Evolutionary conservation across 2,797 vertebrate genomes (phyloP).

Genomic region (Pantherophis alleghaniensis): DNA sequence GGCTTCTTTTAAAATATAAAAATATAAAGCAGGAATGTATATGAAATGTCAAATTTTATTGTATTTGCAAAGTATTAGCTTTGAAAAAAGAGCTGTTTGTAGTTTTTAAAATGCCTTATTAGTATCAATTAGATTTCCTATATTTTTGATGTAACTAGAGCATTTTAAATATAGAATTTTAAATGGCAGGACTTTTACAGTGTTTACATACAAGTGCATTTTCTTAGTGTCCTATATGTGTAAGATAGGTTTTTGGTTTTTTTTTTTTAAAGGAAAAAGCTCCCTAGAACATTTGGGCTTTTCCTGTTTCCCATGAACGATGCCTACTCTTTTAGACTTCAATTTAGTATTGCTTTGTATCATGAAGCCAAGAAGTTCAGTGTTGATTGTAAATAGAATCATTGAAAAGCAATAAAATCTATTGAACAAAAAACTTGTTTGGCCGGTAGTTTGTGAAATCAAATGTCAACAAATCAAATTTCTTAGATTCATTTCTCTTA

Average conservation of each 20-base stretch:
- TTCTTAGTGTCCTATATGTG: conserved; percentile 89
- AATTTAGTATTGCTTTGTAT: conserved; percentile 88
- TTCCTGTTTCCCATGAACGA: conserved; percentile 74
- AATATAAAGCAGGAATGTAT: conserved; percentile 94
- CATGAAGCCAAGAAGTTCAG: conserved; percentile 84
- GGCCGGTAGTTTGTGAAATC: conserved; percentile 82
- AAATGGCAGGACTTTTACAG: conserved; percentile 88
- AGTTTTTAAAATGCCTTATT: conserved; percentile 89
- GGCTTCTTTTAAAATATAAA: conserved; percentile 93
- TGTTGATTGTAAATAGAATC: conserved; percentile 92
- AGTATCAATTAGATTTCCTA: conserved; percentile 87
- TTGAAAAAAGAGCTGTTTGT: conserved; percentile 91
- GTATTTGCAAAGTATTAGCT: conserved; percentile 94
- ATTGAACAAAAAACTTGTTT: conserved; percentile 90
- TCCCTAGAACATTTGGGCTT: conserved; percentile 74
- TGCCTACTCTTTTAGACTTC: conserved; percentile 80
- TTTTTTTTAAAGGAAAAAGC: conserved; percentile 65
- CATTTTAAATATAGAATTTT: conserved; percentile 86
- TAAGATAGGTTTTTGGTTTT: conserved; percentile 78
- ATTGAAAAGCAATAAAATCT: conserved; percentile 99
- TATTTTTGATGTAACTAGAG: conserved; percentile 93
- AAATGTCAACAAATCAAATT: conserved; percentile 76
- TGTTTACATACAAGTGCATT: conserved; percentile 95
- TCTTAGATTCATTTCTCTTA: conserved; percentile 91
- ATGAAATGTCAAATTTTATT: conserved; percentile 94